Base-by-base conservation (phyloP, 2,888 invertebrate species). In the Anagyrus pseudococci region DNA sequence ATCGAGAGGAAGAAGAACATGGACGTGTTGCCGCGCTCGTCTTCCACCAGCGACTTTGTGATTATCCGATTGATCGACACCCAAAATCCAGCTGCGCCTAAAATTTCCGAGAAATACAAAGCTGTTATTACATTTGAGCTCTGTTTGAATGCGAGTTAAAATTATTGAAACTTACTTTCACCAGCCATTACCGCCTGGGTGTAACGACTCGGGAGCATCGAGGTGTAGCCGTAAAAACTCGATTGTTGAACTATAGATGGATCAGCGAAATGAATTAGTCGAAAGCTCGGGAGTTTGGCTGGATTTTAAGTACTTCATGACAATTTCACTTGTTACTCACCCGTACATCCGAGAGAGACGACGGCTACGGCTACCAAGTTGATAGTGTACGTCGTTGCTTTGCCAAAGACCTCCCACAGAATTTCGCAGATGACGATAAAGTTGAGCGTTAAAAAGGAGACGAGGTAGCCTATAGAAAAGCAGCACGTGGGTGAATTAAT, bases 161-260 rank as follows among this genome's bases (percentile, higher is more conserved):
- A 29, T 10, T 10, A 29, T 29, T 49, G n/a, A 13, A 10, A 55
- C 19, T 64, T 84, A 91, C 95, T 96, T 86, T 96, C 96, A 64
- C 96, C 96, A 4, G 92, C 92, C 96, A 96, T 96, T 1, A 96
- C 94, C 33, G 96, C 95, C 80, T 96, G 95, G 0, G 95, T 96
- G 75, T 95, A 96, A 68, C 90, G 84, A 67, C 91, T 89, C 22
- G 96, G 96, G 67, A 96, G 83, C 88, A 95, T 95, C 64, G 94
- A 94, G 1, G 95, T 93, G 78, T 94, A 95, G 2, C 96, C 96
- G 78, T 96, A 96, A 82, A 95, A 96, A 75, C 95, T 95, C 0
- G 94, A 94, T 79, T 96, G 96, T 81, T 96, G 96, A 62, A 96
- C 91, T 85, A 66, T 57, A 58, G 66, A 26, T 54, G 58, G 48